Conservation (phyloP, 2,797 vertebrate species). For the Platalea minor region DNA sequence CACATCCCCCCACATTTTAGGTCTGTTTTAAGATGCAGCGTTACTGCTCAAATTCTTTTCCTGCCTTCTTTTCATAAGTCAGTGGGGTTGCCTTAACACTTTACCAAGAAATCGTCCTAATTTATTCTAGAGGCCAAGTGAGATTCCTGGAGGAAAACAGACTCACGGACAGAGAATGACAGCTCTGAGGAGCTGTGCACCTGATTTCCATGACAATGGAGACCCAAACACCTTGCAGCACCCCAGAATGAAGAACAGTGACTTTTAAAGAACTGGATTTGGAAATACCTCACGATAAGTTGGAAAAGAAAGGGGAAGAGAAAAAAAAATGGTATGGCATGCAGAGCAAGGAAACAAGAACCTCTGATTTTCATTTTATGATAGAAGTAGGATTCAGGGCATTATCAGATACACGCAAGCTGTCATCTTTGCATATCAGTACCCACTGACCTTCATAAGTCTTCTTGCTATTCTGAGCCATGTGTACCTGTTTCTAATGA, state of each 20-base stretch:
- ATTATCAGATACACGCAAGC: neutral
- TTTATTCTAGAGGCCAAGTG: neutral
- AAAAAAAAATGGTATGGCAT: neutral
- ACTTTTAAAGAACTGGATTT: neutral
- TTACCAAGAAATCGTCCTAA: neutral
- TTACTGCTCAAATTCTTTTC: neutral
- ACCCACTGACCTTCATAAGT: neutral
- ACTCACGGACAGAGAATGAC: neutral
- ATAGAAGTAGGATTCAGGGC: neutral
- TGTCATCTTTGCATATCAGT: accelerated
- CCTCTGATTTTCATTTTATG: neutral
- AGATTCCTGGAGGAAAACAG: neutral
- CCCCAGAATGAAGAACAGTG: neutral
- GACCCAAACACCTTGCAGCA: neutral
- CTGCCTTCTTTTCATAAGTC: neutral
- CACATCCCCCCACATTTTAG: neutral
- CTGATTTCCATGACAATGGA: neutral
- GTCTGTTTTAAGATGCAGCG: neutral
- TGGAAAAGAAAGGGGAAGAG: neutral
- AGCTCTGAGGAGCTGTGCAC: neutral
- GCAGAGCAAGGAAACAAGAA: neutral
- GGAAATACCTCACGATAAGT: neutral
- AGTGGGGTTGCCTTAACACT: neutral
- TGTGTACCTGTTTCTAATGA: neutral
- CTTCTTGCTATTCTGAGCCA: neutral